Percentiles rank a stretch among this genome's conserved stretches.
These are phyloP conservation scores for Apis laboriosa DNA, from an alignment of 1,140 invertebrate genomes.

Conservation along the genomic window DNA sequence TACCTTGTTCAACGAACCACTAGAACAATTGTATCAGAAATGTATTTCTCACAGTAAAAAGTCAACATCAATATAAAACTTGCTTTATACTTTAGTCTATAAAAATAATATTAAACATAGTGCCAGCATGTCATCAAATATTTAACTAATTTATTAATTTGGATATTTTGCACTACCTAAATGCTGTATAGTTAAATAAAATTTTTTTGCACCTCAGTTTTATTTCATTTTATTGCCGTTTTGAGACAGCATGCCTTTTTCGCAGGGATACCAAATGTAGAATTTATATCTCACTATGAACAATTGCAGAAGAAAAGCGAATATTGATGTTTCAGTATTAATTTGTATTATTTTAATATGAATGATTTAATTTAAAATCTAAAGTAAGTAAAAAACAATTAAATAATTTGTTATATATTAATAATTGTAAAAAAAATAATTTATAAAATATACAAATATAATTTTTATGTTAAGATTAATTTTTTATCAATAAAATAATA, in stretches of 20 bases:
- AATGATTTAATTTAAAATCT: too few relatives aligned
- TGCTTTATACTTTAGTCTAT: conserved; percentile 27
- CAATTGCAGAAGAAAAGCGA: background rate
- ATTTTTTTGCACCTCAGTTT: conserved; percentile 38
- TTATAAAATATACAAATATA: background rate
- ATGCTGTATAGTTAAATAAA: conserved; percentile 46
- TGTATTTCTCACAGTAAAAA: conserved; percentile 51
- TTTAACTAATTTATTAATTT: conserved; percentile 45
- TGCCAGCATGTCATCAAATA: conserved; percentile 24
- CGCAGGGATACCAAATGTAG: conserved; percentile 44
- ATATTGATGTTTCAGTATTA: conserved; percentile 1
- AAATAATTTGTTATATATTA: background rate
- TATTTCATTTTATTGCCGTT: conserved; percentile 64
- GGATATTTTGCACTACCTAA: conserved; percentile 49
- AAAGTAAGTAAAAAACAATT: background rate
- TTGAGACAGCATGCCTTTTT: conserved; percentile 58
- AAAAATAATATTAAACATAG: conserved; percentile 51
- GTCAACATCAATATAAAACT: conserved; percentile 54
- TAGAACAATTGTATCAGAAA: conserved; percentile 46
- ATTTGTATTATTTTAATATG: background rate
- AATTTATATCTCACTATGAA: conserved; percentile 23
- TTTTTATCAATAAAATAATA: background rate
- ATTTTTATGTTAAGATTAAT: background rate
- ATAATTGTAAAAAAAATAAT: background rate
- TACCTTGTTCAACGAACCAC: conserved; percentile 52